These are phyloP conservation scores for Neelides folsomi DNA, from an alignment of 2,888 invertebrate species.

Conservation along the genomic window DNA sequence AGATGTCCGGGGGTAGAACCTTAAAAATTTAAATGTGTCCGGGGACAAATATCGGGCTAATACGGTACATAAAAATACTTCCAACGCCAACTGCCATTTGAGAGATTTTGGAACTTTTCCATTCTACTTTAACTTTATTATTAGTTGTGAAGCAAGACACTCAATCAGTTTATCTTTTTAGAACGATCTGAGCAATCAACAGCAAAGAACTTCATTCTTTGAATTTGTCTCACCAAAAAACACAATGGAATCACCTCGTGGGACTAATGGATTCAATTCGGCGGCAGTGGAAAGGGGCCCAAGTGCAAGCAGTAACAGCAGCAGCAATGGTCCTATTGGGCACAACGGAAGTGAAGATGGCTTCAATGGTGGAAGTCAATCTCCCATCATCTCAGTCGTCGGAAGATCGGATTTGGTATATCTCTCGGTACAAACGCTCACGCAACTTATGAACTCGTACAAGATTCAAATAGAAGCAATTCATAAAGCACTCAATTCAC, in stretches of 20 bases:
- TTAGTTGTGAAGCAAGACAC: too few relatives aligned
- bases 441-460: slow-evolving; percentile 17
- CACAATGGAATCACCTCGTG: too few relatives aligned
- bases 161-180: not conserved
- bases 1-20: too few relatives aligned
- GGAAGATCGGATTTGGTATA: slow-evolving; percentile 28
- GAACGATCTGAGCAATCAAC: slow-evolving; percentile 24
- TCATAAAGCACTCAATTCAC: slow-evolving; percentile 25
- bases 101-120: too few relatives aligned
- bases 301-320: not conserved
- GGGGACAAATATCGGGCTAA: too few relatives aligned
- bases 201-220: too few relatives aligned
- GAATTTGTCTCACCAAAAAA: too few relatives aligned
- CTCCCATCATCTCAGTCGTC: slow-evolving; percentile 8
- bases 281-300: not conserved
- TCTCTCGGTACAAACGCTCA: slow-evolving; percentile 25
- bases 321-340: not conserved
- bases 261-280: too few relatives aligned
- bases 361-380: not conserved
- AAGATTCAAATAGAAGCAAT: slow-evolving; percentile 24
- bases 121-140: too few relatives aligned
- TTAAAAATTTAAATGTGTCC: too few relatives aligned
- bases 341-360: not conserved
- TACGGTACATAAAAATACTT: too few relatives aligned
- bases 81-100: too few relatives aligned